Evolutionary conservation across 2,797 vertebrate genomes (phyloP).

Genomic region (Gallinago stenura): DNA sequence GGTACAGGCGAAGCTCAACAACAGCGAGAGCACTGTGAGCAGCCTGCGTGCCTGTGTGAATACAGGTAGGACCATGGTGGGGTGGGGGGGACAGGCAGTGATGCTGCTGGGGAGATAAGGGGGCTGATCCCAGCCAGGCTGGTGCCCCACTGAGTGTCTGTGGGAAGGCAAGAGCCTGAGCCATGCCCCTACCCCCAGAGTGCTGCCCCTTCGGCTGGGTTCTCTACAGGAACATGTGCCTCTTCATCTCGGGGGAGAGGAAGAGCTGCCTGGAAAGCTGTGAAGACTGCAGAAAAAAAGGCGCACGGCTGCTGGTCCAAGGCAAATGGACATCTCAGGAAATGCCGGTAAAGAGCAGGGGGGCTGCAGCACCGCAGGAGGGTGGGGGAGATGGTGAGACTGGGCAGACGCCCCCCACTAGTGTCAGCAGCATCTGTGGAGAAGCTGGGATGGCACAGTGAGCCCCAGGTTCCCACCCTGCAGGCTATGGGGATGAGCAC

Average conservation of each 20-base stretch:
- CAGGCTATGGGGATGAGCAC: not conserved
- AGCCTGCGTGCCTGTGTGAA: not conserved
- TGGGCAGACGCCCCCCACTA: fast-evolving
- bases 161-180: fast-evolving
- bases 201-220: conserved; percentile 68
- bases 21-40: not conserved
- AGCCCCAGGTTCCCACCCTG: not conserved
- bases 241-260: not conserved
- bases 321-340: fast-evolving
- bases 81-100: fast-evolving
- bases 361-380: not conserved
- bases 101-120: fast-evolving
- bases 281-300: fast-evolving
- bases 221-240: conserved; percentile 30
- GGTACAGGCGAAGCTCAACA: not conserved
- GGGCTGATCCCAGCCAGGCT: not conserved
- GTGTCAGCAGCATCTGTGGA: not conserved
- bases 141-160: fast-evolving
- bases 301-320: not conserved
- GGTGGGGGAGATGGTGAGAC: not conserved
- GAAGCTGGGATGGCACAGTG: not conserved
- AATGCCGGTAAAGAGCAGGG: not conserved
- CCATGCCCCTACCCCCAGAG: not conserved
- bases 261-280: not conserved
- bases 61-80: not conserved